phyloP scores from a whole-genome alignment of 2,113 vertebrate species.

The Campylorhamphus procurvoides region DNA sequence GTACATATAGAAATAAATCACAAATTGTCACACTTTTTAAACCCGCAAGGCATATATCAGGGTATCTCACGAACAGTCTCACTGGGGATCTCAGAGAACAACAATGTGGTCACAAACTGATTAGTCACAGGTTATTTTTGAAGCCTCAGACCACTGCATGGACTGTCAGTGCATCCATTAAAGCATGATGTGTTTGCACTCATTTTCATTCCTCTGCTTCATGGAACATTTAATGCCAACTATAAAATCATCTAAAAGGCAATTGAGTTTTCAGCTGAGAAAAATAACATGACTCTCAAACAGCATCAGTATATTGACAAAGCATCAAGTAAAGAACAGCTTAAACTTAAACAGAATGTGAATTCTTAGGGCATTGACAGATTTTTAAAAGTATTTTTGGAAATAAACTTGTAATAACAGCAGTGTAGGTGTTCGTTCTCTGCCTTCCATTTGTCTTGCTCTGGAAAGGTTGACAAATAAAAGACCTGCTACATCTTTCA shows the following conservation, averaged over 20 bases:
- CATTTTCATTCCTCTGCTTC: slow-evolving; percentile 61
- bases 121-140: slow-evolving; percentile 60
- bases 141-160: slow-evolving; percentile 26
- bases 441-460: not conserved
- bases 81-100: not conserved
- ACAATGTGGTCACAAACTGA: slow-evolving; percentile 5
- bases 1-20: slow-evolving; percentile 3
- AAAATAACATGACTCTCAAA: slow-evolving; percentile 60
- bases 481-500: not conserved
- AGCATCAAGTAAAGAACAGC: slow-evolving; percentile 14
- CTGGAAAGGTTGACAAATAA: not conserved
- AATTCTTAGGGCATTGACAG: slow-evolving; percentile 2
- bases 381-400: not conserved
- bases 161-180: slow-evolving; percentile 37
- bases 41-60: not conserved
- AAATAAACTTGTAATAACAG: not conserved
- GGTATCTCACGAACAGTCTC: not conserved
- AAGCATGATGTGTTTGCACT: slow-evolving; percentile 59
- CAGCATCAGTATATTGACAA: slow-evolving; percentile 51
- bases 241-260: slow-evolving; percentile 64
- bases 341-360: slow-evolving; percentile 33
- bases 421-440: not conserved
- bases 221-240: slow-evolving; percentile 54
- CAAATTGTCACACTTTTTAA: not conserved
- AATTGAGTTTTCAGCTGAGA: slow-evolving; percentile 58